These are phyloP conservation scores for Diploscapter pachys DNA, from an alignment of 1,140 invertebrate genomes.

Conservation along the genomic window DNA sequence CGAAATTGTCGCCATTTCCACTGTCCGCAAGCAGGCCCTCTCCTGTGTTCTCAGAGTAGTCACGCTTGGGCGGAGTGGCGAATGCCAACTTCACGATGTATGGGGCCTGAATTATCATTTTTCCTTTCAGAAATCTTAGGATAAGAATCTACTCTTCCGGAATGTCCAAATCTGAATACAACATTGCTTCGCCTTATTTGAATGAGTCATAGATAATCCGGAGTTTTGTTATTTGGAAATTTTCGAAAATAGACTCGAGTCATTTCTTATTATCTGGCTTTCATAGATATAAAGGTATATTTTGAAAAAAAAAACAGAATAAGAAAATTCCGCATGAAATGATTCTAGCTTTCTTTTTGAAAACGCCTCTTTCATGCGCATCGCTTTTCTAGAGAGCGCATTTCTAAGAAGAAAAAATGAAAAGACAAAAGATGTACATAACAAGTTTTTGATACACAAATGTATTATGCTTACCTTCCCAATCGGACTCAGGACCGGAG, in stretches of 20 bases:
- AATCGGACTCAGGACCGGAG: constrained; percentile 80
- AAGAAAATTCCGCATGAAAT: neutral
- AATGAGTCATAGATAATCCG: no score
- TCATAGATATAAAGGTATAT: neutral
- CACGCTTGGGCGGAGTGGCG: constrained; percentile 41
- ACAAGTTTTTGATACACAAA: neutral
- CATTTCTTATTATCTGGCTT: no score
- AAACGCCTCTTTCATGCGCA: no score
- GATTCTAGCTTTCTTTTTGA: neutral
- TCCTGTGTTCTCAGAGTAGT: constrained; percentile 1
- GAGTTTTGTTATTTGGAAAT: no score
- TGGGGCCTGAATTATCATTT: constrained; percentile 69
- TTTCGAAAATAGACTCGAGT: no score
- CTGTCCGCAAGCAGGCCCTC: constrained; percentile 43
- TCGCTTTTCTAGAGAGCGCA: no score
- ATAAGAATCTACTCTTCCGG: no score
- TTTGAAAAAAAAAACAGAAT: neutral
- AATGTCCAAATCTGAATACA: no score
- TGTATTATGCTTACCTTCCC: constrained; percentile 64
- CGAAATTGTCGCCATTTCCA: constrained; percentile 29
- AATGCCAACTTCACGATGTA: constrained; percentile 84
- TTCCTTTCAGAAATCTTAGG: no score
- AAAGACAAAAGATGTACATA: neutral
- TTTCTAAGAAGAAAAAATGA: neutral
- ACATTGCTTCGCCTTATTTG: no score